Evolutionary conservation across 2,113 vertebrate genomes (phyloP).

Genomic region (Loxodonta africana): DNA sequence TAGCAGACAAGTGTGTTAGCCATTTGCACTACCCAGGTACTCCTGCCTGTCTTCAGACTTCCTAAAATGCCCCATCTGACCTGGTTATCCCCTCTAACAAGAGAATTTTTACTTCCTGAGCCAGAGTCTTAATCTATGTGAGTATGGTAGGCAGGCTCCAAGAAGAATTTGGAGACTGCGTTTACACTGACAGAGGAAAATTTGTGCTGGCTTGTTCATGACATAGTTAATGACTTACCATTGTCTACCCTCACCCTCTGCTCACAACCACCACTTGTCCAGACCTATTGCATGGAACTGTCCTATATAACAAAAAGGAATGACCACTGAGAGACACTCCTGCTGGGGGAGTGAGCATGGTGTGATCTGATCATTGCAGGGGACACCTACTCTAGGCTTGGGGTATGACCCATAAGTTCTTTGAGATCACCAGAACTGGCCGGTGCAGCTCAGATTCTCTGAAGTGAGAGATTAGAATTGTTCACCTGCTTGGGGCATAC

Average conservation of each 20-base stretch:
- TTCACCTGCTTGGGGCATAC: not conserved
- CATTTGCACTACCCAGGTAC: not conserved
- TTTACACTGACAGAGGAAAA: not conserved
- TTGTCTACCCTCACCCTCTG: rapidly evolving
- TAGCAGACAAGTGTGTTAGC: not conserved
- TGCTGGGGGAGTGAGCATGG: not conserved
- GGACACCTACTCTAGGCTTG: not conserved
- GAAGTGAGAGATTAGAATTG: not conserved
- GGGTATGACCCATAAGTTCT: not conserved
- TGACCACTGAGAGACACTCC: not conserved
- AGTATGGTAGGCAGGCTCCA: not conserved
- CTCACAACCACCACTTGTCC: not conserved
- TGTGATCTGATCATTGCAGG: not conserved
- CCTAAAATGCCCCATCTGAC: not conserved
- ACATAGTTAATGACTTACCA: too few species aligned
- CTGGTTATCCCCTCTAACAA: not conserved
- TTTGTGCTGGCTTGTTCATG: not conserved
- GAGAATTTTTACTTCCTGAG: not conserved
- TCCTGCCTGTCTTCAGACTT: not conserved
- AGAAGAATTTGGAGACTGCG: not conserved
- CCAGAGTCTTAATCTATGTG: not conserved
- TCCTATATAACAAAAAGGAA: not conserved
- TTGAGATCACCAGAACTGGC: not conserved
- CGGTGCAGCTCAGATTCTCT: not conserved
- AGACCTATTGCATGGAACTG: not conserved